Evolutionary conservation across 1,140 invertebrate species (phyloP).

Genomic region (Drosophila yakuba): DNA sequence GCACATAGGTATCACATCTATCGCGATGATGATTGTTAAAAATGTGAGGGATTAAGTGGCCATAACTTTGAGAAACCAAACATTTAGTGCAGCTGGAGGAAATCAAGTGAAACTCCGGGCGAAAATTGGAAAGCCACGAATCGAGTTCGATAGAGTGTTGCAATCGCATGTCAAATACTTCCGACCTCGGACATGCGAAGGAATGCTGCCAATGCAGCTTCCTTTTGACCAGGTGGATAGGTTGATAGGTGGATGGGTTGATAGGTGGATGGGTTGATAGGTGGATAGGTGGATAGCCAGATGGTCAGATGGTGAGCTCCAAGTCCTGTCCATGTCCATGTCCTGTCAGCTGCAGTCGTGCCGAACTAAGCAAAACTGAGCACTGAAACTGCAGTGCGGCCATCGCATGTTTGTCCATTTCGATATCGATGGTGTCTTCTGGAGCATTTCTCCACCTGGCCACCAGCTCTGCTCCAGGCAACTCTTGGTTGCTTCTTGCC

Average conservation of each 20-base stretch:
- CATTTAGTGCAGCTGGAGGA: not conserved
- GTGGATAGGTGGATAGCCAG: slow-evolving; percentile 6
- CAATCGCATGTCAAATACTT: slow-evolving; percentile 40
- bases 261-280: not conserved
- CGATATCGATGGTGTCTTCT: slow-evolving; percentile 15
- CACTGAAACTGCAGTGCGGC: slow-evolving; percentile 69
- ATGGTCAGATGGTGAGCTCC: not conserved
- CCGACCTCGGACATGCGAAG: not conserved
- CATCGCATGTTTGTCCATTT: slow-evolving; percentile 50
- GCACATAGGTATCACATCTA: too few species aligned
- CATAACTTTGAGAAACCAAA: not conserved
- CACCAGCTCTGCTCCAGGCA: not conserved
- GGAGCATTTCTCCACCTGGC: not conserved
- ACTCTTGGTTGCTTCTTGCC: not conserved
- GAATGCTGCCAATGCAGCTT: slow-evolving; percentile 3
- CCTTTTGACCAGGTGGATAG: slow-evolving; percentile 12
- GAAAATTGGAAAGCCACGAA: slow-evolving; percentile 1
- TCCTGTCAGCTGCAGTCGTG: slow-evolving; percentile 70
- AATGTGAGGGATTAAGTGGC: not conserved
- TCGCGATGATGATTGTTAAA: too few species aligned
- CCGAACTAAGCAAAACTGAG: slow-evolving; percentile 67
- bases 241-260: too few species aligned
- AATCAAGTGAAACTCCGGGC: slow-evolving; percentile 5
- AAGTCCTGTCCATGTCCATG: slow-evolving; percentile 29
- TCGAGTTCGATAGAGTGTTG: slow-evolving; percentile 28